A percentile compares a stretch with the other conserved stretches of the same genome.
phyloP scores from a whole-genome alignment of 2,113 vertebrate species.

The Anhinga anhinga region DNA sequence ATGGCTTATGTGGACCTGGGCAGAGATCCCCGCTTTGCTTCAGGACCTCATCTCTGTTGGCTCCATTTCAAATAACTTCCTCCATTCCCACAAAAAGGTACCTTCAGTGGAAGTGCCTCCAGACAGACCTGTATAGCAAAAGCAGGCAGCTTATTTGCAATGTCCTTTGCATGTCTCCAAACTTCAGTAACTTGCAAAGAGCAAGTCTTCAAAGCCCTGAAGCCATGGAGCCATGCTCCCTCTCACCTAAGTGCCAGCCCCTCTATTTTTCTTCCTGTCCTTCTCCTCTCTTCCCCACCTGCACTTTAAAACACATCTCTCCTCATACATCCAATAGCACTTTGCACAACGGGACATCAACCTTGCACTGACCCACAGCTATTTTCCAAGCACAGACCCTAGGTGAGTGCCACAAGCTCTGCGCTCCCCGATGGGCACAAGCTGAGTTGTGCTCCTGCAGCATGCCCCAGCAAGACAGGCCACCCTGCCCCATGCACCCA shows the following conservation, averaged over 20 bases:
- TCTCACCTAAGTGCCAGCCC: neutral
- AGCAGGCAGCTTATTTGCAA: neutral
- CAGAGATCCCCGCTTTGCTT: neutral
- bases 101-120: neutral
- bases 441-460: rapidly evolving
- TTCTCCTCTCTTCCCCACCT: neutral
- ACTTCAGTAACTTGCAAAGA: neutral
- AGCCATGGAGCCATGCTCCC: neutral
- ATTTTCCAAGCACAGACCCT: neutral
- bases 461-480: neutral
- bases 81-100: neutral
- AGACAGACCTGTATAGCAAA: neutral
- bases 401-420: neutral
- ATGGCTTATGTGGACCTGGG: neutral
- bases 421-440: neutral
- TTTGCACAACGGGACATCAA: neutral
- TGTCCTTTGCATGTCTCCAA: neutral
- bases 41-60: neutral
- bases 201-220: neutral
- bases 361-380: neutral
- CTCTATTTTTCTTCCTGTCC: neutral
- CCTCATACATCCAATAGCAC: neutral
- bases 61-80: neutral
- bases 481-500: rapidly evolving
- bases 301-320: neutral